Conservation (phyloP, 2,797 vertebrate genomes). For the Myotis findleyi region DNA sequence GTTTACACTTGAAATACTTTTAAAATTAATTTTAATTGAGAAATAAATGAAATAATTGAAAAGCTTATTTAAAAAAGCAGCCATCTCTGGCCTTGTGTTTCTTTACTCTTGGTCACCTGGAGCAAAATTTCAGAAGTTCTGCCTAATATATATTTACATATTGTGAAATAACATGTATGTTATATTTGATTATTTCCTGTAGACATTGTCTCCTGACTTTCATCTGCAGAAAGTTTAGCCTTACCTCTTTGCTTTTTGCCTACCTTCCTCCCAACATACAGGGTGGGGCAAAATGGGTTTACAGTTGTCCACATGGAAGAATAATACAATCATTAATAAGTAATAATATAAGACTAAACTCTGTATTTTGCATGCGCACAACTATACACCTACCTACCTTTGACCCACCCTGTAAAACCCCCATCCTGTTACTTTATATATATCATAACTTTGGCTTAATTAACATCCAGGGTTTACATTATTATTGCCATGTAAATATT, state of each 20-base stretch:
- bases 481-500: not conserved
- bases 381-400: not conserved
- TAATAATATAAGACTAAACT: not conserved
- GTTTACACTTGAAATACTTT: slow-evolving; percentile 20
- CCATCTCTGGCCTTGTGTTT: not conserved
- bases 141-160: not conserved
- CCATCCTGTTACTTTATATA: not conserved
- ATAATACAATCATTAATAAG: not conserved
- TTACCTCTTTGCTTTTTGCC: not conserved
- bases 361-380: not conserved
- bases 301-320: not conserved
- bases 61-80: not conserved
- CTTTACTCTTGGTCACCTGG: not conserved
- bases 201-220: not conserved
- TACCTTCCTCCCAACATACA: not conserved
- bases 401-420: not conserved
- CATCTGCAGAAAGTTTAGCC: not conserved
- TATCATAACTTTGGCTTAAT: slow-evolving; percentile 27
- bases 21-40: slow-evolving; percentile 1
- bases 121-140: not conserved
- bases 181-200: not conserved
- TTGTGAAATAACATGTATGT: not conserved
- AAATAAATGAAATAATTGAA: slow-evolving; percentile 1
- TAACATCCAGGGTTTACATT: not conserved
- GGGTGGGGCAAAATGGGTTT: not conserved